Base-by-base conservation (phyloP, 2,888 invertebrate genomes). In the Phengaris alcon region DNA sequence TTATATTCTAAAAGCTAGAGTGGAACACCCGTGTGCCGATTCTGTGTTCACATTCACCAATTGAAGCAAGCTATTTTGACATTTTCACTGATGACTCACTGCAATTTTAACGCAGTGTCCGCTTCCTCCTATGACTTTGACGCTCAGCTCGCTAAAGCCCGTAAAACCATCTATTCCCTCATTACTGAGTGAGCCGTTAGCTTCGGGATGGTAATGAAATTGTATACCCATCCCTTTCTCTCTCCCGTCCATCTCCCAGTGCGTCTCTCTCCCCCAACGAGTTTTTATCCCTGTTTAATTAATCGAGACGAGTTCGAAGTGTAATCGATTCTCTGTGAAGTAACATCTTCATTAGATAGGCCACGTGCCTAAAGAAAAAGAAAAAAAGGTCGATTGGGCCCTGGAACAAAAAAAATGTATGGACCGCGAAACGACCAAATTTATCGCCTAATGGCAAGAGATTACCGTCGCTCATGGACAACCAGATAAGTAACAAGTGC, bases 161-260 rank as follows among this genome's bases (percentile, higher is more conserved):
- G 85, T 87, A 87, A 88, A 87, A 85, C 81, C 82, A 83, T 83
- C 81, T 84, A 84, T 85, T 83, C 84, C 81, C 77, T 82, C 81
- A 82, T 85, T 86, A 86, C 84, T 84, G 84, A 87, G 85, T 86
- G 82, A 87, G 87, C 84, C 84, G 87, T 89, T 88, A 89, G 88
- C 84, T 82, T 81, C 77, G 79, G 79, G 82, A 83, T 82, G 79
- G 83, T 88, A 88, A 90, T 88, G 86, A 86, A 86, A 81, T 84
- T 85, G 85, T 82, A 74, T 76, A 74, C 79, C 79, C 78, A 81
- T 80, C 76, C 75, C 75, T 81, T 81, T 81, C 77, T 76, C 78
- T 75, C 78, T 75, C 75, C 77, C 74, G 68, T 75, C 74, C 74
- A 75, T 77, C 77, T 75, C 68, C 75, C 74, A 59, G 74, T 44